These are phyloP conservation scores for Hipposideros larvatus DNA, from an alignment of 2,797 vertebrate species.

Conservation along the genomic window DNA sequence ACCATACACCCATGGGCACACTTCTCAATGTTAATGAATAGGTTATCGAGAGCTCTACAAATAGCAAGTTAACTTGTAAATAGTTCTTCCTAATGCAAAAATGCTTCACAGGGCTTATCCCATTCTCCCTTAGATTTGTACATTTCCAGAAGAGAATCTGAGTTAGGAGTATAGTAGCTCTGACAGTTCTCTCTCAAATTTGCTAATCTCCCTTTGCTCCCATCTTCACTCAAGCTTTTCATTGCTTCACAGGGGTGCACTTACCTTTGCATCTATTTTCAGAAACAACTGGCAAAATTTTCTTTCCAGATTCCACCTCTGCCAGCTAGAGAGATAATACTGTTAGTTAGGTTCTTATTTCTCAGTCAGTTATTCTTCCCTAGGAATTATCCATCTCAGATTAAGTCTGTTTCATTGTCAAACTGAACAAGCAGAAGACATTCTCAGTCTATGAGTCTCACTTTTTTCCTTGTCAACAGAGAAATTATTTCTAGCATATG, in stretches of 20 bases:
- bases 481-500: neutral
- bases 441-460: neutral
- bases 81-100: neutral
- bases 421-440: neutral
- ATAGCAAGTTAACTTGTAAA: constrained; percentile 6
- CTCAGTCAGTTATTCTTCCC: neutral
- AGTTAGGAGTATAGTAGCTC: neutral
- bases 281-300: neutral
- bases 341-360: neutral
- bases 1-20: rapidly evolving
- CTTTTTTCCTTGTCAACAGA: neutral
- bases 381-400: neutral
- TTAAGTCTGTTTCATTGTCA: neutral
- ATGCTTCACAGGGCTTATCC: neutral
- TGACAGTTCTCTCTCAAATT: neutral
- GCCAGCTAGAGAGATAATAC: neutral
- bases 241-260: neutral
- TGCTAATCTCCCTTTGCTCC: neutral
- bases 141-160: neutral
- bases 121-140: neutral
- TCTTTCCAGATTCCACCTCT: neutral
- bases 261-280: neutral
- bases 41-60: neutral
- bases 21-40: neutral
- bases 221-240: neutral